phyloP scores from a whole-genome alignment of 2,797 vertebrate genomes.

The Meriones psammophilus region DNA sequence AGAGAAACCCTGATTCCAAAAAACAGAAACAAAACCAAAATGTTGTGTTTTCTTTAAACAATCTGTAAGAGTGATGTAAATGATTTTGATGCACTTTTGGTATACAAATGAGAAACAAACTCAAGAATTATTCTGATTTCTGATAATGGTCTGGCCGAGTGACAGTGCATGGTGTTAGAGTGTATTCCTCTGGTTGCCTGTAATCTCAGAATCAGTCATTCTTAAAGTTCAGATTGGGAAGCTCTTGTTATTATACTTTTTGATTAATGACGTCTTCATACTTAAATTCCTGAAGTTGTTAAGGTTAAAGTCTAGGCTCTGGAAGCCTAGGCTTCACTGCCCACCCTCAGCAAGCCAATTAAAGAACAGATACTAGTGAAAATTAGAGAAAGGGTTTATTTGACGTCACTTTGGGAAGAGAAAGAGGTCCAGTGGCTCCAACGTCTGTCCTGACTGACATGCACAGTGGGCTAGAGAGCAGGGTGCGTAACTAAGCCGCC shows the following conservation, averaged over 20 bases:
- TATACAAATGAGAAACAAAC: slow-evolving; percentile 17
- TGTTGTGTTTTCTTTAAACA: slow-evolving; percentile 6
- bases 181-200: neutral
- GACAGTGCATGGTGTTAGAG: neutral
- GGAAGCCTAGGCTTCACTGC: neutral
- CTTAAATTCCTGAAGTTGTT: neutral
- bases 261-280: neutral
- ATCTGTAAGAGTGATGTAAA: slow-evolving; percentile 19
- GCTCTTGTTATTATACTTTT: slow-evolving; percentile 45
- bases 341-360: neutral
- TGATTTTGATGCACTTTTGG: neutral
- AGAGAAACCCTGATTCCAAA: too few relatives aligned
- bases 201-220: slow-evolving; percentile 46
- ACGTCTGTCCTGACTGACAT: neutral
- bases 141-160: neutral
- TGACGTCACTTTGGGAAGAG: neutral
- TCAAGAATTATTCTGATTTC: neutral
- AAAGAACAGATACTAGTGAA: neutral
- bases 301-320: neutral
- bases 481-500: neutral
- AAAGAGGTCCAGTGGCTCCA: neutral
- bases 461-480: neutral
- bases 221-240: slow-evolving; percentile 28
- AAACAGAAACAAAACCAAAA: too few relatives aligned
- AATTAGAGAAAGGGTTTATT: neutral